Evolutionary conservation across 2,797 vertebrate species (phyloP), one percentile per base, ranked within the genome.

Genomic region (Discoglossus pictus): DNA sequence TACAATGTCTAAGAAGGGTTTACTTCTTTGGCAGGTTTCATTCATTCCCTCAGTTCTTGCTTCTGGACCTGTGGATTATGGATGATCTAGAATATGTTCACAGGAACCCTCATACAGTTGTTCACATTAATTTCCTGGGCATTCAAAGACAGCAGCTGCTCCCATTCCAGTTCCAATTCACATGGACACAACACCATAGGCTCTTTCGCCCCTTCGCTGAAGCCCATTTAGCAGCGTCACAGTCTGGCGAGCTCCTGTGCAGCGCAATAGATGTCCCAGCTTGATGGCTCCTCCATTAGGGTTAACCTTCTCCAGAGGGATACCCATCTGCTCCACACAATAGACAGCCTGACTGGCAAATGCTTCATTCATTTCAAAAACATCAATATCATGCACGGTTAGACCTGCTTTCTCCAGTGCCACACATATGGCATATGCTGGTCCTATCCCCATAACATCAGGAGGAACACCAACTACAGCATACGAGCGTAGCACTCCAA

Each of bases 111-210:
- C n/a, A n/a, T n/a, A n/a, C n/a, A n/a, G n/a, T n/a, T n/a, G n/a
- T n/a, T n/a, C n/a, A n/a, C n/a, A 20, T 87, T 34, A 84, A 23
- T 85, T 76, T 12, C 90, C 89, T 0, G 88, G 88, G 59, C 87
- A 92, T 27, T 93, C 89, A 0, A 93, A 91, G 1, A 96, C 91
- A 0, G 93, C 94, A 0, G 93, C 94, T 0, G 94, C 94, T 0
- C 94, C 95, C 93, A 96, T 94, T 21, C 94, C 93, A 0, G 94
- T 97, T 1, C 94, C 93, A 0, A 96, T 91, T 82, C 95, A 96
- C 93, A 95, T 95, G 34, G 94, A 96, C 25, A 97, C 94, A 0
- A 97, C 90, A 0, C 95, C 94, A 0, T 87, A 94, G 0, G 82
- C 91, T 73, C 94, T 92, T 39, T 63, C 85, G 7, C 90, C 86